Evolutionary conservation across 2,797 vertebrate genomes (phyloP), one percentile per base, ranked within the genome.

Genomic region (Loriculus beryllinus): DNA sequence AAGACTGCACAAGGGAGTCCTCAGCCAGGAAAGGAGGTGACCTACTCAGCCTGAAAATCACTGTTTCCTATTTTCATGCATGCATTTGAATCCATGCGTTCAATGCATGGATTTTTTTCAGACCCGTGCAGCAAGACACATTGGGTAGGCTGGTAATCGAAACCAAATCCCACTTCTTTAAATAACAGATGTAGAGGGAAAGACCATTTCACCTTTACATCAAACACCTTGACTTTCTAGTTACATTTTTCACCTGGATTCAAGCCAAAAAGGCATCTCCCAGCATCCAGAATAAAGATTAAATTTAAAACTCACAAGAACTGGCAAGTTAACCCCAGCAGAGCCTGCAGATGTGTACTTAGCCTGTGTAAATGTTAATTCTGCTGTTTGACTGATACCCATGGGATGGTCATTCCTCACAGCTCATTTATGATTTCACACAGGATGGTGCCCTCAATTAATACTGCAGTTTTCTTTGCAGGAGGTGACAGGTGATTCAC

Each of bases 371-470:
- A 91, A 93, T 80, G 67, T 87, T 92, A 77, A 57, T 71, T 92
- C 35, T 7, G 12, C 25, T 48, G 7, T 74, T 72, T 70, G 49
- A 75, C 59, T 90, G 45, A 57, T 92, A 64, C 42, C 22, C 16
- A 7, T 13, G 28, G 47, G 65, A 42, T 22, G 45, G 11, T 40
- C 16, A 28, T 79, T 88, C 23, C 19, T 37, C 71, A 70, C 65
- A 59, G 54, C 56, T 63, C 72, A 67, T 42, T 82, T 40, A 26
- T 17, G 14, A 84, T 80, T 94, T 86, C 93, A 74, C 97, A 98
- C 64, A 90, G 95, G 97, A 97, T 96, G 96, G 95, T 89, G 71
- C 11, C 84, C 90, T 96, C 88, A 86, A 71, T 94, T 77, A 95
- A 81, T 82, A 76, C 10, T 75, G 63, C 3, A 67, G 64, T 69